These are phyloP conservation scores for Malacoctenus gilli DNA, from an alignment of 2,797 vertebrate genomes.

Conservation along the genomic window DNA sequence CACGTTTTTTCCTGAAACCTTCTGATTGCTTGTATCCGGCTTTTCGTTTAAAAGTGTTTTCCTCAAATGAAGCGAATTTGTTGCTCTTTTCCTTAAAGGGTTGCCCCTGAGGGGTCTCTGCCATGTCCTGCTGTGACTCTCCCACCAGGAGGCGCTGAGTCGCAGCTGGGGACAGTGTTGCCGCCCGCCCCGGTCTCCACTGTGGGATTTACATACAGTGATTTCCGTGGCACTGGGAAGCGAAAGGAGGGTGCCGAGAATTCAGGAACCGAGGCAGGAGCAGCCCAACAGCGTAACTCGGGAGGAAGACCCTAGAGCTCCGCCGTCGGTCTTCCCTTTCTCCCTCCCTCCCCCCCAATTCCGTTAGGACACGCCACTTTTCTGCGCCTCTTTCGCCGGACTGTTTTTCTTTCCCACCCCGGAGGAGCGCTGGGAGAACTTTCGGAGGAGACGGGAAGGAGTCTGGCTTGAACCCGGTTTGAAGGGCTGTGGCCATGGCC, in stretches of 20 bases:
- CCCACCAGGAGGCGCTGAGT: not conserved
- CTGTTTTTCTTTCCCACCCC: constrained; percentile 17
- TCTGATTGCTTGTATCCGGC: no score
- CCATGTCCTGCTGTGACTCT: constrained; percentile 42
- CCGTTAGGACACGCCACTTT: constrained; percentile 29
- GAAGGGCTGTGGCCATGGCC: constrained; percentile 78
- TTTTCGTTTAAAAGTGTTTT: no score
- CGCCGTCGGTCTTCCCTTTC: not conserved
- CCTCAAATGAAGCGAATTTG: no score
- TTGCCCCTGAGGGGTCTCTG: constrained; percentile 44
- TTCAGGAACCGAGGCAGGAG: constrained; percentile 75
- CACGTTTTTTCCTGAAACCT: no score
- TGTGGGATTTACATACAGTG: constrained; percentile 77
- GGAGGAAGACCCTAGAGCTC: constrained; percentile 19
- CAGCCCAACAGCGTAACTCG: constrained; percentile 17
- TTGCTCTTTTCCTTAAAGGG: constrained; percentile 11
- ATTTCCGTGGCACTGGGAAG: constrained; percentile 79
- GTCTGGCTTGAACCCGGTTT: constrained; percentile 54
- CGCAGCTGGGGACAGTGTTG: not conserved
- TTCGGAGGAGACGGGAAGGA: constrained; percentile 52
- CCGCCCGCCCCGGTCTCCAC: constrained; percentile 44
- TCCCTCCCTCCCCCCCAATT: not conserved
- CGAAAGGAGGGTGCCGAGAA: constrained; percentile 48
- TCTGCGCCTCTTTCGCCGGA: constrained; percentile 7
- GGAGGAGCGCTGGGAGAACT: constrained; percentile 36